phyloP scores from a whole-genome alignment of 53 echinoderm and acorn worm genomes.

The Astropecten irregularis region DNA sequence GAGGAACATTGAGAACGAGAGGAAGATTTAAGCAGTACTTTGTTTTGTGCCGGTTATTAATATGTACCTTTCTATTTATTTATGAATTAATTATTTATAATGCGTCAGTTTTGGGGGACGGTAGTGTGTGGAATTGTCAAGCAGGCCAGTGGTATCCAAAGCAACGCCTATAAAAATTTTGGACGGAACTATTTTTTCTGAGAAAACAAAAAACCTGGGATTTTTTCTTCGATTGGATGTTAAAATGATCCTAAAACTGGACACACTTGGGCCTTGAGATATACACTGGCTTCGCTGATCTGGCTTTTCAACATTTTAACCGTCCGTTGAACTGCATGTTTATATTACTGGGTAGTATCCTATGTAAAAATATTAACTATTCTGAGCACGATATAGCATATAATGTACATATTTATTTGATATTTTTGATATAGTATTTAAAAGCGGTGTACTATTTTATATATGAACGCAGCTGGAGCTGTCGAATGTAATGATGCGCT shows the following conservation, averaged over 20 bases:
- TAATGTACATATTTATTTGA: constrained; percentile 45
- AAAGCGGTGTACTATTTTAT: constrained; percentile 14
- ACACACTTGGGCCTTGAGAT: too few relatives aligned
- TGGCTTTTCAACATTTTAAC: too few relatives aligned
- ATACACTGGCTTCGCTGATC: too few relatives aligned
- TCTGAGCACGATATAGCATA: background rate
- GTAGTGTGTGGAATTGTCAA: too few relatives aligned
- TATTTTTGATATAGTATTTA: constrained; percentile 45
- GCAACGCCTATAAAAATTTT: too few relatives aligned
- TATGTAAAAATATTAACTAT: background rate
- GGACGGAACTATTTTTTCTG: too few relatives aligned
- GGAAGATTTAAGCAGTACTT: constrained; percentile 34
- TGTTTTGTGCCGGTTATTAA: constrained; percentile 20
- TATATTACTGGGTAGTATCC: background rate
- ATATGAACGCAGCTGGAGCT: constrained; percentile 23
- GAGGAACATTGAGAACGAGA: background rate
- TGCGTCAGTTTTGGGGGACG: background rate
- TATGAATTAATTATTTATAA: constrained; percentile 46
- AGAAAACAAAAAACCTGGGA: too few relatives aligned
- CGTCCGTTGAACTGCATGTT: too few relatives aligned
- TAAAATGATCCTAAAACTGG: too few relatives aligned
- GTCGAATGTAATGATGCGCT: too few relatives aligned
- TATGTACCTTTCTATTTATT: constrained; percentile 32
- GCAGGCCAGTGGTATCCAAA: too few relatives aligned
- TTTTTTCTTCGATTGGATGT: too few relatives aligned